Conservation (phyloP, 2,113 vertebrate species). For the Eleginops maclovinus region DNA sequence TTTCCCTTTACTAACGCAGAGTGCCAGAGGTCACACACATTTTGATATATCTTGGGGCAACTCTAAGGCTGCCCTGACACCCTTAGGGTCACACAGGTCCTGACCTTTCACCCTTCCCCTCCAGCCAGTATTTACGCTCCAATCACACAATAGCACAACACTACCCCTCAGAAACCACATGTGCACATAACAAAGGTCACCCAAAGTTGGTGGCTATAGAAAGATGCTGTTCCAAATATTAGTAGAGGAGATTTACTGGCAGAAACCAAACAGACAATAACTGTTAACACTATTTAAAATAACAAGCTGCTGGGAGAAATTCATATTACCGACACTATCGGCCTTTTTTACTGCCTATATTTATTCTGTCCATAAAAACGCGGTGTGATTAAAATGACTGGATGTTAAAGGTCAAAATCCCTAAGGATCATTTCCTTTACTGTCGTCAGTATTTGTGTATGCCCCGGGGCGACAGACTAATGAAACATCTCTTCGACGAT, state of each 20-base stretch:
- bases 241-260: slow-evolving; percentile 35
- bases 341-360: slow-evolving; percentile 34
- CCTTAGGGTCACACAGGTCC: slow-evolving; percentile 35
- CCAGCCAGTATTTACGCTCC: slow-evolving; percentile 48
- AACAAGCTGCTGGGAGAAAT: slow-evolving; percentile 35
- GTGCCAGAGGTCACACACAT: neutral
- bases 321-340: slow-evolving; percentile 12
- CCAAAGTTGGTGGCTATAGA: slow-evolving; percentile 26
- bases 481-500: slow-evolving; percentile 37
- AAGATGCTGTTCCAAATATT: slow-evolving; percentile 36
- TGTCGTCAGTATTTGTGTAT: slow-evolving; percentile 7
- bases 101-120: slow-evolving; percentile 50
- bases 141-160: slow-evolving; percentile 44
- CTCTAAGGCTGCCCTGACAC: slow-evolving; percentile 21
- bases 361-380: slow-evolving; percentile 37
- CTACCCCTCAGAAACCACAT: slow-evolving; percentile 3
- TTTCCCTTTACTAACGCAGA: neutral
- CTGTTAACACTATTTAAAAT: slow-evolving; percentile 6
- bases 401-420: slow-evolving; percentile 56
- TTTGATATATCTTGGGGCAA: slow-evolving; percentile 22
- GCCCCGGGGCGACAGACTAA: slow-evolving; percentile 29
- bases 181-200: slow-evolving; percentile 52
- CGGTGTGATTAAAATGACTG: slow-evolving; percentile 43
- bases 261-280: slow-evolving; percentile 50
- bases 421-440: slow-evolving; percentile 35